A percentile compares a stretch with the other conserved stretches of the same genome.
Evolutionary conservation across 2,797 vertebrate genomes (phyloP).

Genomic region (Etheostoma perlongum): DNA sequence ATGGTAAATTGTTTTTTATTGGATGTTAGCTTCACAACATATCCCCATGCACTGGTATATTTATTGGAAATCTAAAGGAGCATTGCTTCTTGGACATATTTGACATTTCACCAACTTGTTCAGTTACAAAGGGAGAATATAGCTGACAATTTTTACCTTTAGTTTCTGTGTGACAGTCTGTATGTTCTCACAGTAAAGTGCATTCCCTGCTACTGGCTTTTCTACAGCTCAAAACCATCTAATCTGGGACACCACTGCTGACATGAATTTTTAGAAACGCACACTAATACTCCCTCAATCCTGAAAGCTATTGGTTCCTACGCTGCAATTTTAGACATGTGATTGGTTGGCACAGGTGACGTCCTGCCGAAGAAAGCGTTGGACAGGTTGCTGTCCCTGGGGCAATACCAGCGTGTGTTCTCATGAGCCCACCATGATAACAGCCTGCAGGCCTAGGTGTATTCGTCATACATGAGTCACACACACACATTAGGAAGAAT

Average conservation of each 20-base stretch:
- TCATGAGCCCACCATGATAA: conserved; percentile 59
- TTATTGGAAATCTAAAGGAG: not conserved
- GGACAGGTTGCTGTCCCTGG: conserved; percentile 58
- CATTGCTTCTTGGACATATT: not conserved
- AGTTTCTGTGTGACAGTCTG: conserved; percentile 29
- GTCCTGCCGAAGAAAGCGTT: conserved; percentile 15
- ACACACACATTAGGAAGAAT: conserved; percentile 61
- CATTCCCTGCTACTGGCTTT: conserved; percentile 54
- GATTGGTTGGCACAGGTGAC: conserved; percentile 49
- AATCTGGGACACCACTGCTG: conserved; percentile 65
- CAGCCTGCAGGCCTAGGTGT: conserved; percentile 45
- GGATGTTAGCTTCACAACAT: not conserved
- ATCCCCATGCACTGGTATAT: not conserved
- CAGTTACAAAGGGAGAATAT: not conserved
- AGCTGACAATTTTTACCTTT: conserved; percentile 12
- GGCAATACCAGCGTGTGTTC: conserved; percentile 54
- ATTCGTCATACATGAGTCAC: conserved; percentile 71
- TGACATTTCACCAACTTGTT: not conserved
- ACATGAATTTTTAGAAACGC: conserved; percentile 66
- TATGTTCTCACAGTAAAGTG: conserved; percentile 29
- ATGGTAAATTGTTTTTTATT: not conserved
- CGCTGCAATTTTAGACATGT: not conserved
- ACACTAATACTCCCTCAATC: conserved; percentile 58
- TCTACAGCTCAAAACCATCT: conserved; percentile 56
- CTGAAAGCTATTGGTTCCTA: conserved; percentile 50